Conservation (phyloP, 2,797 vertebrate genomes). For the Anabacerthia variegaticeps region DNA sequence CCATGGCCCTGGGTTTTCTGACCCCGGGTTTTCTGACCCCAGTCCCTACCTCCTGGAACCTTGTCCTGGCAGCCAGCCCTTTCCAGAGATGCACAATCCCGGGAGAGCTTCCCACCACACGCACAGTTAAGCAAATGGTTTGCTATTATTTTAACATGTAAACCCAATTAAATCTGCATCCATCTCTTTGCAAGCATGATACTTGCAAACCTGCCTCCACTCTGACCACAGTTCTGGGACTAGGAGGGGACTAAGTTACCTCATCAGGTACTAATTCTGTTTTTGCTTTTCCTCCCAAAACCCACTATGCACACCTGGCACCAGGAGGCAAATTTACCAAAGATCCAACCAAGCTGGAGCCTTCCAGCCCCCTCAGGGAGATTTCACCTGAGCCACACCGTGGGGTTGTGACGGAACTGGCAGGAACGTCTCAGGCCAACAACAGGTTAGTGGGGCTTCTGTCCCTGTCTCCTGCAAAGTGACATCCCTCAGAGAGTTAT, state of each 20-base stretch:
- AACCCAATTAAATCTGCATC: background rate
- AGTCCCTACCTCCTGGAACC: background rate
- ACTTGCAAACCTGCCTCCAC: background rate
- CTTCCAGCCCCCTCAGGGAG: constrained; percentile 73
- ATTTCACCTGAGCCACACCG: constrained; percentile 65
- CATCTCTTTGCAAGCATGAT: background rate
- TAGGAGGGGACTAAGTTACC: background rate
- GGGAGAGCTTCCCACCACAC: background rate
- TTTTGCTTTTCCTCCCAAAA: constrained; percentile 22
- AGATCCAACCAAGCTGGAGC: constrained; percentile 80
- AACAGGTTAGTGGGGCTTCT: constrained; percentile 30
- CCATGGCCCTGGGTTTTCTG: background rate
- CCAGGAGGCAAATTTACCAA: constrained; percentile 84
- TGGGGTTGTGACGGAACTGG: constrained; percentile 59
- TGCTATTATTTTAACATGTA: background rate
- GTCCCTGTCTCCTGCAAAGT: background rate
- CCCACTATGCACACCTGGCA: background rate
- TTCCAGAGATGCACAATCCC: background rate
- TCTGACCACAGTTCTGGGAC: background rate
- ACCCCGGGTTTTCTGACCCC: too few relatives aligned
- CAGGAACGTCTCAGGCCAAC: constrained; percentile 49
- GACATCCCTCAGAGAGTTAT: background rate
- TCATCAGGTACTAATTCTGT: background rate
- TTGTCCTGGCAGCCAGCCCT: background rate
- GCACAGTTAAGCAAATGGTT: background rate